Evolutionary conservation across 2,797 vertebrate genomes (phyloP).

Genomic region (Arremon aurantiirostris): DNA sequence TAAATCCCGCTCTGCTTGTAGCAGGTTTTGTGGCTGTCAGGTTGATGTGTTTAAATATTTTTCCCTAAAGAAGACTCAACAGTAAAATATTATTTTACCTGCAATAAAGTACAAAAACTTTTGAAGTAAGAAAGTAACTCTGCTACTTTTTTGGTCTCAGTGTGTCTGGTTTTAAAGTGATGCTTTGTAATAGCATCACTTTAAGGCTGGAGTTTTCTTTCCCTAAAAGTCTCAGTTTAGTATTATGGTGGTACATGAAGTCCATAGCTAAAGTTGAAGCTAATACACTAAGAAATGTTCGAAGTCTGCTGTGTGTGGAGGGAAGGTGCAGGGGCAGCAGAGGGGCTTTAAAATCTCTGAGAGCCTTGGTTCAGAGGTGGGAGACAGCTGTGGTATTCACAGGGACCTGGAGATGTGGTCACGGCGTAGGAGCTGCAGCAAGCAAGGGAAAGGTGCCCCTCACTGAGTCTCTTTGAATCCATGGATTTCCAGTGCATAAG

Average conservation of each 20-base stretch:
- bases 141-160: background rate
- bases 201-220: no score
- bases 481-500: background rate
- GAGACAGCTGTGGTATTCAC: background rate
- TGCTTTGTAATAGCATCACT: background rate
- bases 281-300: background rate
- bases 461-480: background rate
- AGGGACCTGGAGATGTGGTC: background rate
- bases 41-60: background rate
- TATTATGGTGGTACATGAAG: no score
- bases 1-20: constrained; percentile 13
- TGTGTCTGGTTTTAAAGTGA: background rate
- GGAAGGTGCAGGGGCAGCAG: background rate
- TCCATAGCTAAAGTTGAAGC: background rate
- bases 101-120: background rate
- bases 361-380: background rate
- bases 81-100: background rate
- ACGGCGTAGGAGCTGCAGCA: background rate
- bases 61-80: background rate
- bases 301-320: background rate
- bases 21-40: constrained; percentile 3
- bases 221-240: no score
- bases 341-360: background rate
- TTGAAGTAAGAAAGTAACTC: background rate
- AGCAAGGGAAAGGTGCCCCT: background rate